Evolutionary conservation across 2,888 invertebrate genomes (phyloP).

Genomic region (Eurytoma adleriae): DNA sequence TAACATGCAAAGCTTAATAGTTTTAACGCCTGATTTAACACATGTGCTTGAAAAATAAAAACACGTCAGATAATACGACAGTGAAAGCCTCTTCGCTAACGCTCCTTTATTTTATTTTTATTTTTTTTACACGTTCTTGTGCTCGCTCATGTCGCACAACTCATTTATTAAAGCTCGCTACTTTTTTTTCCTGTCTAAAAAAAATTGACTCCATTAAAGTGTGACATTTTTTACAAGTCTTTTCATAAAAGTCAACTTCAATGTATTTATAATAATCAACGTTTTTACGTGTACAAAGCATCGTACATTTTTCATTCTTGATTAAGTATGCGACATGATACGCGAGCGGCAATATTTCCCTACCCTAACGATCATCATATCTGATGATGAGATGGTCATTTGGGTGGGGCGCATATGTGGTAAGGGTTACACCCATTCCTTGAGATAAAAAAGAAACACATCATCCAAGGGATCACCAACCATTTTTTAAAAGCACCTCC

Average conservation of each 20-base stretch:
- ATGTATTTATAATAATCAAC: too few relatives aligned
- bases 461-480: slow-evolving; percentile 51
- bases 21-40: slow-evolving; percentile 3
- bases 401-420: neutral
- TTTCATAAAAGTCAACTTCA: neutral
- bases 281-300: neutral
- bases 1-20: neutral
- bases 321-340: slow-evolving; percentile 23
- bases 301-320: neutral
- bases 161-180: neutral
- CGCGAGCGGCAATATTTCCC: neutral
- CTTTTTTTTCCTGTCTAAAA: neutral
- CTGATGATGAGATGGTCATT: slow-evolving; percentile 19
- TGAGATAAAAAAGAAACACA: slow-evolving; percentile 30
- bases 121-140: slow-evolving; percentile 16
- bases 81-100: slow-evolving; percentile 33
- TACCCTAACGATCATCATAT: slow-evolving; percentile 13
- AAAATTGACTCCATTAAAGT: too few relatives aligned
- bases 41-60: slow-evolving; percentile 9
- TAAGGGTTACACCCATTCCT: slow-evolving; percentile 15
- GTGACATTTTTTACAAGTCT: too few relatives aligned
- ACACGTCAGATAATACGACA: neutral
- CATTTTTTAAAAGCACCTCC: slow-evolving; percentile 45
- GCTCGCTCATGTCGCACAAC: slow-evolving; percentile 23
- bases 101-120: slow-evolving; percentile 22